These are phyloP conservation scores for Platichthys stellatus DNA, from an alignment of 2,113 vertebrate species.

Conservation along the genomic window DNA sequence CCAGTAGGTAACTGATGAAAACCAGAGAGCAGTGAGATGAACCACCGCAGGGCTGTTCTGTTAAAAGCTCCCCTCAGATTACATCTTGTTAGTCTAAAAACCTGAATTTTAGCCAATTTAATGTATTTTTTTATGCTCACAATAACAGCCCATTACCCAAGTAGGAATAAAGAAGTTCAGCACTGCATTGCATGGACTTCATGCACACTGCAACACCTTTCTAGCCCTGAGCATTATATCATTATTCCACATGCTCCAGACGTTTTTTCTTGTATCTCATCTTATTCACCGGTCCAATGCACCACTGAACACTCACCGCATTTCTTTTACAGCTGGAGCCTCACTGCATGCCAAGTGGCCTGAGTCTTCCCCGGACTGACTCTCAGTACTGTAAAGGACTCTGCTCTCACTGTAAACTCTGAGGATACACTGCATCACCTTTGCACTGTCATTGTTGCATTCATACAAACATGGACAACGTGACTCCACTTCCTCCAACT, in stretches of 20 bases:
- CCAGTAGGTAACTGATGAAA: too few relatives aligned
- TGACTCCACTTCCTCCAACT: too few relatives aligned
- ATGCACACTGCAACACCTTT: not conserved
- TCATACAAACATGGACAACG: too few relatives aligned
- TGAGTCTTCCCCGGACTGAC: too few relatives aligned
- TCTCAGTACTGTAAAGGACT: not conserved
- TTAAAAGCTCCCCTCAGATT: too few relatives aligned
- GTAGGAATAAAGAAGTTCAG: not conserved
- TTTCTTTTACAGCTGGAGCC: slow-evolving; percentile 36
- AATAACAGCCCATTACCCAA: not conserved
- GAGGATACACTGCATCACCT: not conserved
- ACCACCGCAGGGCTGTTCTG: too few relatives aligned
- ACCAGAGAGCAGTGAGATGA: not conserved
- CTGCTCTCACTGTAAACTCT: slow-evolving; percentile 11
- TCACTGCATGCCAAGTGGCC: slow-evolving; percentile 43
- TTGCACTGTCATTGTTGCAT: not conserved
- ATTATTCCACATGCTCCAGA: slow-evolving; percentile 21
- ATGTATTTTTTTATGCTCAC: not conserved
- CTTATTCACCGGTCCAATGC: slow-evolving; percentile 30
- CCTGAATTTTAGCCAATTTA: not conserved
- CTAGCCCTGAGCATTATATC: slow-evolving; percentile 1
- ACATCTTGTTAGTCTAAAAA: not conserved
- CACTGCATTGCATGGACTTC: too few relatives aligned
- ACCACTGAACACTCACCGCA: slow-evolving; percentile 39
- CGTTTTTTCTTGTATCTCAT: slow-evolving; percentile 37